Evolutionary conservation across 1,140 invertebrate species (phyloP).

Genomic region (Glomeris maerens): DNA sequence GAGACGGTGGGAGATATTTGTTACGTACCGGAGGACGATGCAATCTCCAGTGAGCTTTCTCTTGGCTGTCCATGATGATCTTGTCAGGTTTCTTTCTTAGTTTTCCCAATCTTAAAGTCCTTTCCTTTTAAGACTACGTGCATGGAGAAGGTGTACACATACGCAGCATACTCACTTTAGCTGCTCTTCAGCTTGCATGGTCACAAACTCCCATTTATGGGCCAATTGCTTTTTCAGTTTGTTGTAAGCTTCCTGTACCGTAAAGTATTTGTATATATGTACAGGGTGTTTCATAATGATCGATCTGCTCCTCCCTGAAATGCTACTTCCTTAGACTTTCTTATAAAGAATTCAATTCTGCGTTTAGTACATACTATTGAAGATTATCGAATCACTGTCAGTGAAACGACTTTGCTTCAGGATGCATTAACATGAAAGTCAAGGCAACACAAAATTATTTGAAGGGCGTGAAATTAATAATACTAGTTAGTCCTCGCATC

Average conservation of each 20-base stretch:
- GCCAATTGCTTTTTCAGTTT: constrained; percentile 76
- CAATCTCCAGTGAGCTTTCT: constrained; percentile 91
- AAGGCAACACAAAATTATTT: too few species aligned
- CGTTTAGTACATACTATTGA: too few species aligned
- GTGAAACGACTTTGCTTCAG: too few species aligned
- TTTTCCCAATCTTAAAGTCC: constrained; percentile 49
- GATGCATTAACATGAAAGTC: too few species aligned
- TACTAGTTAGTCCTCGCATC: too few species aligned
- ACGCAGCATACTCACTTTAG: constrained; percentile 32
- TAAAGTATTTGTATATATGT: too few species aligned
- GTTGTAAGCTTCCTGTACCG: constrained; percentile 65
- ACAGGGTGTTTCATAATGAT: too few species aligned
- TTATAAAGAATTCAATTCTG: too few species aligned
- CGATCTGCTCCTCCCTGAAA: too few species aligned
- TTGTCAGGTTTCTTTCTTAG: constrained; percentile 91
- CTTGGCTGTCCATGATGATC: constrained; percentile 86
- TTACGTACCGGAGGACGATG: constrained; percentile 57
- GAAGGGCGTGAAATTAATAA: too few species aligned
- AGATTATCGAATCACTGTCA: too few species aligned
- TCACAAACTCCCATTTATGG: constrained; percentile 90
- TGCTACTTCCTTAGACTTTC: too few species aligned
- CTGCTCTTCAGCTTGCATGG: constrained; percentile 87
- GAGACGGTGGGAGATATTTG: neutral
- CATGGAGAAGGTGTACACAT: neutral
- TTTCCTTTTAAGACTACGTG: neutral